Evolutionary conservation across 2,888 invertebrate species (phyloP), one percentile per base, ranked within the genome.

Genomic region (Mimas tiliae): DNA sequence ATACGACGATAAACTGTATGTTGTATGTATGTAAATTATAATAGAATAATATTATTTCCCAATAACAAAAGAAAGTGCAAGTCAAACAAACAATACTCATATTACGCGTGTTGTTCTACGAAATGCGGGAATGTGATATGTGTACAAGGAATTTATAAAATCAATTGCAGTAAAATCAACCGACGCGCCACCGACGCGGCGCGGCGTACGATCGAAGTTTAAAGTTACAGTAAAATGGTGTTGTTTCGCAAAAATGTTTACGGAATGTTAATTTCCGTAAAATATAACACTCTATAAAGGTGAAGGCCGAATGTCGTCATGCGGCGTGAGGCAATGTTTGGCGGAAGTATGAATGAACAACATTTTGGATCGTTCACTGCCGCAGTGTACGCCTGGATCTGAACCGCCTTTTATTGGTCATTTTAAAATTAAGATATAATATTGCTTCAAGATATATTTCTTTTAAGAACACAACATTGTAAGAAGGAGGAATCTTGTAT

Each of bases 241-340:
- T 71, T 74, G 71, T 71, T 69, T 76, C 69, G 47, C 19, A 38
- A 51, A 42, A 38, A 19, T 21, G 42, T 62, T 27, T 19, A n/a
- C 42, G 70, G 73, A 77, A 78, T 78, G 67, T 72, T 69, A 71
- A 69, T 81, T 83, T 83, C 83, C 83, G 79, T 72, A 62, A 73
- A 73, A 74, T 80, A 68, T 65, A 77, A 75, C 75, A 73, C 73
- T 75, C 72, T 72, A 75, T 80, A 77, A 78, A 80, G 74, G 80
- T 77, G 74, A 81, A 81, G 82, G 83, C 77, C 74, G 67, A 33
- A 68, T 69, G 67, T 67, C 69, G 71, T 71, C 65, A 65, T 45
- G 27, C 27, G 38, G 48, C 38, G 66, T 72, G 74, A 74, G 82
- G 81, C 83, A 76, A 77, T 65, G 69, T 78, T 81, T 70, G 72